Evolutionary conservation across 1,140 invertebrate species (phyloP), one percentile per base, ranked within the genome.

Genomic region (Drosophila jambulina): DNA sequence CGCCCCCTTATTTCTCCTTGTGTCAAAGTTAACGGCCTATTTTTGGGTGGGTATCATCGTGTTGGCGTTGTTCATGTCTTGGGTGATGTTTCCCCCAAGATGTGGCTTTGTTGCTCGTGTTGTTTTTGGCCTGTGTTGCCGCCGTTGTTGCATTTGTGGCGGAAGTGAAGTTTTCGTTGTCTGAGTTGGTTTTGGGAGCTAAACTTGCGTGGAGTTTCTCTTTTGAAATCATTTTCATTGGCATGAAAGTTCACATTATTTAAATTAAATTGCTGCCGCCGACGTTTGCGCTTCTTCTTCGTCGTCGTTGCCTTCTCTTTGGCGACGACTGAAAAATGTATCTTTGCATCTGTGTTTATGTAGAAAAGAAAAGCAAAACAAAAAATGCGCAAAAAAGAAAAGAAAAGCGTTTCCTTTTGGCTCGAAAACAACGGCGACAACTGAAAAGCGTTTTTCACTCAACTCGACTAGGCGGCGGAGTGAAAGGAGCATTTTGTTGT

Each of bases 221-320:
- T 90, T 90, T 90, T 91, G 82, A 90, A 85, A 85, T 90, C 78
- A 91, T 85, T 90, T 90, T 82, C 86, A 85, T 90, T 91, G 82
- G 82, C 85, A 82, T 82, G 78, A 85, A 91, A 90, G 86, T 91
- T 90, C 85, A 82, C 85, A 90, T 90, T 90, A 90, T 90, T 90
- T 90, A 90, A 90, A 90, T 90, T 90, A 91, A 91, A 90, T 90
- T 90, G 86, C 81, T 65, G 69, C 42, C 46, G 77, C 23, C 25
- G 61, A 56, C 42, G 62, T 36, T 54, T 17, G 38, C 43, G 51
- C 34, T 56, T 68, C 51, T 70, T 68, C 72, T 74, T 76, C 76
- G 27, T 65, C 54, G 34, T 38, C 45, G 15, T 25, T 23, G 17
- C 32, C 42, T 51, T 49, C 36, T 23, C 38, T 49, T 42, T 29